Conservation (phyloP, 2,888 invertebrate genomes). For the Dynastes grantii region DNA sequence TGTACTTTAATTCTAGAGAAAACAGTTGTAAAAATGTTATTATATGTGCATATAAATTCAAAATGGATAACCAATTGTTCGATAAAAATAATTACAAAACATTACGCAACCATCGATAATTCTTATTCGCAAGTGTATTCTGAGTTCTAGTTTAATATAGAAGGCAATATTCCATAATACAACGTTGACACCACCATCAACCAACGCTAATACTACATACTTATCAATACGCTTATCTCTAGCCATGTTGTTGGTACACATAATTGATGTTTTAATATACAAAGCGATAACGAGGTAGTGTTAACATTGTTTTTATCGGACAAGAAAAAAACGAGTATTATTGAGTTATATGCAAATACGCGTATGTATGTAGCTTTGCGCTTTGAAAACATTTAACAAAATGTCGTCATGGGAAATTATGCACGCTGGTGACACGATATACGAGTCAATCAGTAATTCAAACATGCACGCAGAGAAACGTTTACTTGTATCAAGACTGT, state of each 20-base stretch:
- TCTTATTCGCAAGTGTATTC: background rate
- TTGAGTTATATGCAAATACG: conserved; percentile 22
- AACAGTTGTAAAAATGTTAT: too few species aligned
- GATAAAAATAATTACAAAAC: too few species aligned
- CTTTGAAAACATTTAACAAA: background rate
- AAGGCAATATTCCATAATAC: conserved; percentile 24
- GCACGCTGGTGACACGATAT: too few species aligned
- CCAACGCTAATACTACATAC: conserved; percentile 12
- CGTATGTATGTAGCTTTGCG: background rate
- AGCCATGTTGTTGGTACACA: conserved; percentile 34
- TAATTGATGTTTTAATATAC: conserved; percentile 45
- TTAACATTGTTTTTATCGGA: conserved; percentile 39
- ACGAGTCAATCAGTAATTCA: too few species aligned
- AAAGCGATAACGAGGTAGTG: conserved; percentile 20
- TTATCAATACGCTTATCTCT: conserved; percentile 39
- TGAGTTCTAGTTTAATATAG: background rate
- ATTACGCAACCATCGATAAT: too few species aligned
- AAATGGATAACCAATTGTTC: too few species aligned
- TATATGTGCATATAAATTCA: too few species aligned
- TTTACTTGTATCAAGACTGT: too few species aligned
- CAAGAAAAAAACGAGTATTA: conserved; percentile 29
- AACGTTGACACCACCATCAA: conserved; percentile 23
- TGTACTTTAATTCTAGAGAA: too few species aligned
- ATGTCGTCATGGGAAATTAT: background rate
- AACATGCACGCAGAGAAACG: too few species aligned